Conservation (phyloP, 2,797 vertebrate genomes). For the Tympanoctomys barrerae region DNA sequence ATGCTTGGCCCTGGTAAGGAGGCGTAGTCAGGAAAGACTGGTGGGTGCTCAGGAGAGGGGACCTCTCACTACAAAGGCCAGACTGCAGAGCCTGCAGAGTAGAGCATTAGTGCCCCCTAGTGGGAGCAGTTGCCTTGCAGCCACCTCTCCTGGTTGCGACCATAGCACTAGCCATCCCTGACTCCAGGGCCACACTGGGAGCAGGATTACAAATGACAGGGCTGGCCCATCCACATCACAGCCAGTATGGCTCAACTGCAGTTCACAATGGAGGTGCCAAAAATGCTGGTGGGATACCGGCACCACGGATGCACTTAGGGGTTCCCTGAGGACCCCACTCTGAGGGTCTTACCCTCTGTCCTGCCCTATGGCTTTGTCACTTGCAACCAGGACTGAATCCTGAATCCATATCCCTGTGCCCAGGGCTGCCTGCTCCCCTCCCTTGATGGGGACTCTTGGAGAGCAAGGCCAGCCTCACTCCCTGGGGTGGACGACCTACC, state of each 20-base stretch:
- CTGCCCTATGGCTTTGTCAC: background rate
- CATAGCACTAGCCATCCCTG: background rate
- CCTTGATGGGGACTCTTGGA: background rate
- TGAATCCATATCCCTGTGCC: background rate
- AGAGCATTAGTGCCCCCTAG: constrained; percentile 47
- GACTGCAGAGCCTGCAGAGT: background rate
- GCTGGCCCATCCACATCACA: background rate
- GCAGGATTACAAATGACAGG: background rate
- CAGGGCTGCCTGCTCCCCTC: background rate
- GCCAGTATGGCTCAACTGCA: rapidly evolving
- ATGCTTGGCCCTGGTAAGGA: background rate
- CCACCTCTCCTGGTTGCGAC: rapidly evolving
- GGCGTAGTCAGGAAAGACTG: background rate
- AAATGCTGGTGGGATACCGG: background rate
- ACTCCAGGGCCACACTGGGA: background rate
- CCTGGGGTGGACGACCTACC: rapidly evolving
- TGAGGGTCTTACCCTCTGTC: background rate
- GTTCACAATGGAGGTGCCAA: background rate
- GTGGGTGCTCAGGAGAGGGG: background rate
- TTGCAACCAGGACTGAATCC: background rate
- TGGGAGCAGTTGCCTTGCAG: background rate
- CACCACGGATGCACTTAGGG: background rate
- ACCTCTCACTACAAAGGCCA: rapidly evolving
- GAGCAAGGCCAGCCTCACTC: background rate
- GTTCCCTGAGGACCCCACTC: background rate